Percentiles rank a stretch among this genome's conserved stretches.
Evolutionary conservation across 2,888 invertebrate species (phyloP).

Genomic region (Thymelicus acteon): DNA sequence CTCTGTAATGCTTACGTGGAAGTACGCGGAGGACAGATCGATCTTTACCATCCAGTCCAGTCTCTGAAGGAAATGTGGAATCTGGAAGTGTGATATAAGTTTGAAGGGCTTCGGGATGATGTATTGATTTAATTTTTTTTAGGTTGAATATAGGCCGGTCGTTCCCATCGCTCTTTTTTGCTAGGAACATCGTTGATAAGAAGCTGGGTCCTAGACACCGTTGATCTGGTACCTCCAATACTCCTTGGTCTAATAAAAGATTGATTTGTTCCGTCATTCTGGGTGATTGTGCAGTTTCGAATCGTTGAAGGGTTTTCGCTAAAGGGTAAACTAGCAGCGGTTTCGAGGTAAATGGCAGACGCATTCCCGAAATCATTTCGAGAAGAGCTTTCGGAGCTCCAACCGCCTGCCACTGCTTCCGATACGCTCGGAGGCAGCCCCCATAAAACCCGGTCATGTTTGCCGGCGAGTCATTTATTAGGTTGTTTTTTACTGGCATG

Average conservation of each 20-base stretch:
- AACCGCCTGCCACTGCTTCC: constrained; percentile 35
- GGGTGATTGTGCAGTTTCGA: constrained; percentile 4
- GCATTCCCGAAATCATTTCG: constrained; percentile 32
- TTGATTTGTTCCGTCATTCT: constrained; percentile 22
- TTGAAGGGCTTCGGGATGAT: constrained; percentile 35
- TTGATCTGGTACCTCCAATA: constrained; percentile 18
- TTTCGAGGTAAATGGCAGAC: constrained; percentile 38
- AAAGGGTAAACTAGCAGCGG: constrained; percentile 13
- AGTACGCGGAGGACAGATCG: constrained; percentile 41
- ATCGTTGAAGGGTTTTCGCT: constrained; percentile 5
- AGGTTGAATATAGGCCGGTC: constrained; percentile 45
- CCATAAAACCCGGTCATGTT: constrained; percentile 9
- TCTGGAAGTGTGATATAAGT: constrained; percentile 34
- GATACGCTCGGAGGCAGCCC: constrained; percentile 38
- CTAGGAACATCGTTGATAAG: constrained; percentile 38
- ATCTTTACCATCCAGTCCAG: constrained; percentile 44
- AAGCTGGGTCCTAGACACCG: constrained; percentile 31
- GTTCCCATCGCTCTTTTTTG: constrained; percentile 35
- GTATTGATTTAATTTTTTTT: constrained; percentile 40
- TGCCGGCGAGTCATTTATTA: constrained; percentile 18
- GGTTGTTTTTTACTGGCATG: background rate
- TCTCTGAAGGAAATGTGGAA: constrained; percentile 41
- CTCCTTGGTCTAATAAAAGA: constrained; percentile 15
- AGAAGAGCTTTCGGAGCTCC: constrained; percentile 37
- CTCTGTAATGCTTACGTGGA: constrained; percentile 38